phyloP scores from a whole-genome alignment of 2,888 invertebrate genomes.

The Cryptocheilus praepositus region DNA sequence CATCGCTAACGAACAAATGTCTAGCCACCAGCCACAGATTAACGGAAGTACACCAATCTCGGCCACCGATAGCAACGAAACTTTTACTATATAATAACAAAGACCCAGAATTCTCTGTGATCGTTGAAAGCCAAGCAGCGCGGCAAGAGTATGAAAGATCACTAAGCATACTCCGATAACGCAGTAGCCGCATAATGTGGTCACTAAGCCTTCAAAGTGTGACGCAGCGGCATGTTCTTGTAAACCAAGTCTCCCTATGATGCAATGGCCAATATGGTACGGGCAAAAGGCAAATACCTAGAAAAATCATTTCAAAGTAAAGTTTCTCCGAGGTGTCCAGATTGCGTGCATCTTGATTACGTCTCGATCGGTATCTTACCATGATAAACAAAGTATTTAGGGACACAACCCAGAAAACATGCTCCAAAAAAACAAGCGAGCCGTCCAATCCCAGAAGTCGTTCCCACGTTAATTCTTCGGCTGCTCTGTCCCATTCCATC shows the following conservation, averaged over 20 bases:
- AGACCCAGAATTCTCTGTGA: conserved; percentile 92
- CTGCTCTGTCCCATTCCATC: conserved; percentile 98
- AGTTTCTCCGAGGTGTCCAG: not conserved
- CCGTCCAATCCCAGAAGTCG: conserved; percentile 96
- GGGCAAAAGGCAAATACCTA: conserved; percentile 96
- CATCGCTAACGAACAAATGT: conserved; percentile 95
- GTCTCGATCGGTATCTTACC: conserved; percentile 51
- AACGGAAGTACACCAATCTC: conserved; percentile 98
- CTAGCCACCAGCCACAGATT: conserved; percentile 99
- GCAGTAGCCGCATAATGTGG: conserved; percentile 95
- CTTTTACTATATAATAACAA: conserved; percentile 93
- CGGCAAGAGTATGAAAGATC: conserved; percentile 88
- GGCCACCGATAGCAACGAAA: conserved; percentile 94
- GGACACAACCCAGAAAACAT: conserved; percentile 99
- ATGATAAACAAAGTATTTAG: conserved; percentile 97
- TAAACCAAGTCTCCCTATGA: conserved; percentile 84
- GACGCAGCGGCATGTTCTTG: conserved; percentile 82
- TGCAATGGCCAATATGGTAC: conserved; percentile 94
- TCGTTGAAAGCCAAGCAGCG: conserved; percentile 86
- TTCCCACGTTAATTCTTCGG: conserved; percentile 99
- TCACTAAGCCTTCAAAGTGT: conserved; percentile 95
- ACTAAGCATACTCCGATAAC: conserved; percentile 90
- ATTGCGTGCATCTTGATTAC: not conserved
- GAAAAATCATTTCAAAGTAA: conserved; percentile 2
- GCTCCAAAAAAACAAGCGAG: conserved; percentile 96